A percentile compares a stretch with the other conserved stretches of the same genome.
phyloP scores from a whole-genome alignment of 2,797 vertebrate genomes.

The Tapera naevia region DNA sequence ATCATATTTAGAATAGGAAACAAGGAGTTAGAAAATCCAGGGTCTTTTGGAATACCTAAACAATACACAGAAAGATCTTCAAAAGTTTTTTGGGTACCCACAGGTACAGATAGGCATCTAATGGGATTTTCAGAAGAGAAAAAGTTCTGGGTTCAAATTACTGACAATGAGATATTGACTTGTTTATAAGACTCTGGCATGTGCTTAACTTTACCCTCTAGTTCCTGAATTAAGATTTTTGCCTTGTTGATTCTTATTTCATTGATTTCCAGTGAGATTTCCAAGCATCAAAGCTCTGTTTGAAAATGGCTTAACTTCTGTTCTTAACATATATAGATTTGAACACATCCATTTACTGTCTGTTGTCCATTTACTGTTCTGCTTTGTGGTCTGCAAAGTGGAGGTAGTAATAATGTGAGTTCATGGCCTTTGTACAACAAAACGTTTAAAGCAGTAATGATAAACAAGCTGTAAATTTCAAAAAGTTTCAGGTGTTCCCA shows the following conservation, averaged over 20 bases:
- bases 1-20: neutral
- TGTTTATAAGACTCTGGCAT: neutral
- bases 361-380: neutral
- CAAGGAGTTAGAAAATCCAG: neutral
- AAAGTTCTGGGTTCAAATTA: neutral
- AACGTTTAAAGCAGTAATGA: slow-evolving; percentile 7
- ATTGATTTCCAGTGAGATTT: neutral
- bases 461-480: neutral
- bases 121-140: neutral
- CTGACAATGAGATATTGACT: neutral
- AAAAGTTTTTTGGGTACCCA: neutral
- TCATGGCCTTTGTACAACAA: neutral
- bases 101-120: neutral
- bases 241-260: neutral
- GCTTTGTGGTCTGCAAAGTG: neutral
- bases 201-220: neutral
- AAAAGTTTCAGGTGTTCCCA: neutral
- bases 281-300: neutral
- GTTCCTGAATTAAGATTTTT: neutral
- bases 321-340: neutral
- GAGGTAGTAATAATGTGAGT: neutral
- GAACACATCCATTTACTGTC: neutral
- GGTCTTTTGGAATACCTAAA: neutral
- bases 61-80: neutral
- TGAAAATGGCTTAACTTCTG: neutral